phyloP scores from a whole-genome alignment of 2,888 invertebrate genomes.

The Drosophila diplacantha region DNA sequence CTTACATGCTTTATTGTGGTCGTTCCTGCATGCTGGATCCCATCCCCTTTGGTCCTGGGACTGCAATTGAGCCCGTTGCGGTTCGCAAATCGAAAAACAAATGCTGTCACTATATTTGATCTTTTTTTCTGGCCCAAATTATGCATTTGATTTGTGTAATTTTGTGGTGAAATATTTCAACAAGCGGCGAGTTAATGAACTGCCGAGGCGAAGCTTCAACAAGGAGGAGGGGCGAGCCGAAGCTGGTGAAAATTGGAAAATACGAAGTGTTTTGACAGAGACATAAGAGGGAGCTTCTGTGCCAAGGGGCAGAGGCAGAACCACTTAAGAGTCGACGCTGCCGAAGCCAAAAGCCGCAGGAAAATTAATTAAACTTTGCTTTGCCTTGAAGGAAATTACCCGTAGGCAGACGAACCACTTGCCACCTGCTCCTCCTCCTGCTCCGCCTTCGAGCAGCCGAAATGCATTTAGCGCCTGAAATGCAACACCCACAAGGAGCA shows the following conservation, averaged over 20 bases:
- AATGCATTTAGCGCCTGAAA: constrained; percentile 41
- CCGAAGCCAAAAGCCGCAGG: constrained; percentile 48
- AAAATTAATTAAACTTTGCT: constrained; percentile 50
- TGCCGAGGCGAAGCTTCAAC: constrained; percentile 1
- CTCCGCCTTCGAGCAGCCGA: constrained; percentile 11
- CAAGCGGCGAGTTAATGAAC: constrained; percentile 22
- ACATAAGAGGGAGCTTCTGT: constrained; percentile 31
- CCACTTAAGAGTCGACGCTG: constrained; percentile 35
- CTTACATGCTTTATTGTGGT: constrained; percentile 62
- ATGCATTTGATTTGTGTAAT: constrained; percentile 39
- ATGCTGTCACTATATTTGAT: constrained; percentile 39
- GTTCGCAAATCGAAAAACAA: constrained; percentile 39
- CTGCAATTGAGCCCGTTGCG: constrained; percentile 38
- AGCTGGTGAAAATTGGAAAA: constrained; percentile 33
- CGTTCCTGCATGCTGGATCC: constrained; percentile 18
- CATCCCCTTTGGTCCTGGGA: not conserved
- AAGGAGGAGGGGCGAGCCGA: not conserved
- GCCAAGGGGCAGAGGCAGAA: constrained; percentile 10
- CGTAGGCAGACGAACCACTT: constrained; percentile 17
- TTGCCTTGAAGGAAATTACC: constrained; percentile 27
- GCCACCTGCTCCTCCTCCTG: not conserved
- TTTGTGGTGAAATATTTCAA: constrained; percentile 26
- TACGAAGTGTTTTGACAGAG: constrained; percentile 29
- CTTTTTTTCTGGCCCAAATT: constrained; percentile 17
- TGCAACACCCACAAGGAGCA: constrained; percentile 33